Conservation (phyloP, 2,797 vertebrate genomes). For the Silurus aristotelis region DNA sequence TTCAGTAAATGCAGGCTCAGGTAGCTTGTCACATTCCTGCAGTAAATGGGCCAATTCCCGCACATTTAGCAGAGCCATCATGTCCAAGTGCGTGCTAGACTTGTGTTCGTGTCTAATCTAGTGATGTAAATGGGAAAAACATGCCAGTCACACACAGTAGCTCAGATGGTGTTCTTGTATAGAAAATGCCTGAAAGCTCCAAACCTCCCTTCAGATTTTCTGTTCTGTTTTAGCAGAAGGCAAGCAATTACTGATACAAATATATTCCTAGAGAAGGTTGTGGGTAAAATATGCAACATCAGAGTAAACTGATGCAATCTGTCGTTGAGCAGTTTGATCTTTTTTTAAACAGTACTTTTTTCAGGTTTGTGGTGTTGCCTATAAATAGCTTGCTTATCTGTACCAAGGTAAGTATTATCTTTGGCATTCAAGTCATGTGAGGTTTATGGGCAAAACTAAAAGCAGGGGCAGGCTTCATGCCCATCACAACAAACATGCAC, state of each 20-base stretch:
- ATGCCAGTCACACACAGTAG: conserved; percentile 36
- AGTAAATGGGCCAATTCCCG: conserved; percentile 47
- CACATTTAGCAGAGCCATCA: conserved; percentile 45
- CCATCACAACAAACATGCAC: neutral
- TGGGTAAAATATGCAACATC: neutral
- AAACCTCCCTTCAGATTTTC: conserved; percentile 9
- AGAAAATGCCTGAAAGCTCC: conserved; percentile 29
- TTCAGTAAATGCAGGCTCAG: conserved; percentile 55
- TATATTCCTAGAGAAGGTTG: conserved; percentile 11
- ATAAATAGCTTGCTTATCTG: conserved; percentile 15
- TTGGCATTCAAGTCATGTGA: conserved; percentile 16
- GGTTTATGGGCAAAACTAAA: neutral
- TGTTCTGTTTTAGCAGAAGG: conserved; percentile 2
- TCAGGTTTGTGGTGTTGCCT: neutral
- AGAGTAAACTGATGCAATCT: conserved; percentile 17
- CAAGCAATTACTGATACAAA: conserved; percentile 8
- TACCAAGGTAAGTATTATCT: neutral
- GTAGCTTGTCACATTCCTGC: conserved; percentile 49
- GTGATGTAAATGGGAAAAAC: conserved; percentile 48
- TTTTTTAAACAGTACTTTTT: conserved; percentile 7
- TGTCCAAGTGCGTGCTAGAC: conserved; percentile 47
- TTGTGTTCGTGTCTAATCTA: conserved; percentile 44
- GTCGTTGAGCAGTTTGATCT: neutral
- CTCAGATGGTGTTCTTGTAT: conserved; percentile 19
- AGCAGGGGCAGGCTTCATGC: neutral